Conservation (phyloP, 2,888 invertebrate species). For the Epirrhoe tristata region DNA sequence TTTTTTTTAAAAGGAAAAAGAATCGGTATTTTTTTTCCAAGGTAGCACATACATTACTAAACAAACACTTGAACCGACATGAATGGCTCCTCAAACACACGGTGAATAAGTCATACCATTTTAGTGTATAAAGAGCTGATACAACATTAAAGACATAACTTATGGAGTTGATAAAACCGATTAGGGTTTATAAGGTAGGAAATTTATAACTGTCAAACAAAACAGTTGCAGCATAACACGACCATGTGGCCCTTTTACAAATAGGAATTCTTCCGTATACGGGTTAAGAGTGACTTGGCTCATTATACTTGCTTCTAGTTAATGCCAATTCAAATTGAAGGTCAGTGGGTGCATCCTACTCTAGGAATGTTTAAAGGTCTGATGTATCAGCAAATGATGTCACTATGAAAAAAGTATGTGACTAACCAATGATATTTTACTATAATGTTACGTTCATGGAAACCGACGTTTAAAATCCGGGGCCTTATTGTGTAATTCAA, state of each 20-base stretch:
- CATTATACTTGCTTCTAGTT: constrained; percentile 7
- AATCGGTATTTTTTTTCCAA: too few species aligned
- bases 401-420: constrained; percentile 10
- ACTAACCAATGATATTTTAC: constrained; percentile 54
- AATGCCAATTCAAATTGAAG: constrained; percentile 13
- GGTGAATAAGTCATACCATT: not conserved
- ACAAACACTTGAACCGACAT: too few species aligned
- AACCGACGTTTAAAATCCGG: too few species aligned
- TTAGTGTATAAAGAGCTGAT: not conserved
- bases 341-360: constrained; percentile 15
- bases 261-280: constrained; percentile 5
- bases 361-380: not conserved
- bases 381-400: constrained; percentile 17
- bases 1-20: too few species aligned
- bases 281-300: constrained; percentile 4
- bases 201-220: not conserved
- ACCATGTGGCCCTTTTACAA: not conserved
- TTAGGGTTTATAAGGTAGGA: not conserved
- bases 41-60: too few species aligned
- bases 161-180: not conserved
- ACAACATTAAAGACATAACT: not conserved
- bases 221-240: not conserved
- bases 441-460: too few species aligned
- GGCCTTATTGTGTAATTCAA: too few species aligned
- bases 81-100: too few species aligned